phyloP scores from a whole-genome alignment of 2,888 invertebrate genomes.

The Stenoptilia bipunctidactyla region DNA sequence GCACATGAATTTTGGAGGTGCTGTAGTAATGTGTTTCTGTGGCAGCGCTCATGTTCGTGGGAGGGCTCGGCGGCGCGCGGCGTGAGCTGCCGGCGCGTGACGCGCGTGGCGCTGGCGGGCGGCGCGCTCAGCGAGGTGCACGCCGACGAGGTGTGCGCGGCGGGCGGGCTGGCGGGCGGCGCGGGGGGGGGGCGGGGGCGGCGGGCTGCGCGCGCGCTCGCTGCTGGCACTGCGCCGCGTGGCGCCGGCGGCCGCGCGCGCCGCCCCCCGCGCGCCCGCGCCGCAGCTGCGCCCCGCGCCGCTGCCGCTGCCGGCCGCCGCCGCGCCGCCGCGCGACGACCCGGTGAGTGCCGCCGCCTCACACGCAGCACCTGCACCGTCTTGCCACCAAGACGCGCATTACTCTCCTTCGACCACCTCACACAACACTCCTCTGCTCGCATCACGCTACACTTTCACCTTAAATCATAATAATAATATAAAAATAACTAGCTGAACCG shows the following conservation, averaged over 20 bases:
- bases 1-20: too few relatives aligned
- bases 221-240: not conserved
- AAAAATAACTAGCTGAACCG: too few relatives aligned
- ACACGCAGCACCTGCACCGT: not conserved
- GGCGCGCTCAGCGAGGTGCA: not conserved
- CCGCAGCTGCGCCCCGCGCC: not conserved
- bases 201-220: not conserved
- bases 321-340: not conserved
- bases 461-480: too few relatives aligned
- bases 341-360: not conserved
- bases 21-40: too few relatives aligned
- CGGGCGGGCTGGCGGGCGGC: not conserved
- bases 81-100: not conserved
- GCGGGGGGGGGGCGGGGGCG: not conserved
- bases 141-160: not conserved
- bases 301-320: not conserved
- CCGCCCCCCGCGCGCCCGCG: not conserved
- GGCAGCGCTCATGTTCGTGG: not conserved
- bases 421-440: too few relatives aligned
- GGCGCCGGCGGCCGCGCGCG: not conserved
- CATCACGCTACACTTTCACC: too few relatives aligned
- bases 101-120: not conserved
- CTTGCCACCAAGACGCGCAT: too few relatives aligned
- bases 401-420: too few relatives aligned
- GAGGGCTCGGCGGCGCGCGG: not conserved